Conservation (phyloP, 2,113 vertebrate genomes). For the Osmerus mordax region DNA sequence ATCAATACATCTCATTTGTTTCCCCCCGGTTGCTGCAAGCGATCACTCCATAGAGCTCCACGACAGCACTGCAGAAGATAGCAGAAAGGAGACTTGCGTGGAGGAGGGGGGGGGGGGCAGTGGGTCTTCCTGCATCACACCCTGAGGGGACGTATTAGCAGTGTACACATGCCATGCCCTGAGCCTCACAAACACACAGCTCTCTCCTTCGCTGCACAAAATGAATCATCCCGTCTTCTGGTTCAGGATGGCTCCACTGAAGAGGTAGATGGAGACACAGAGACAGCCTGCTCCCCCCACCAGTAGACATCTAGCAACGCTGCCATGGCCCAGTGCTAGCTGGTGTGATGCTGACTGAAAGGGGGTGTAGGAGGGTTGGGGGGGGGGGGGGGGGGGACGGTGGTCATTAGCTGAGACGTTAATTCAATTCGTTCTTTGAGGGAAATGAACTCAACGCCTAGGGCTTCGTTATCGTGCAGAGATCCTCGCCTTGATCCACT, state of each 20-base stretch:
- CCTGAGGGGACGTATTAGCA: neutral
- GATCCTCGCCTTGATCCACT: too few relatives aligned
- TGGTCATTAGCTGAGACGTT: too few relatives aligned
- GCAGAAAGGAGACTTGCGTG: conserved; percentile 7
- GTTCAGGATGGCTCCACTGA: conserved; percentile 11
- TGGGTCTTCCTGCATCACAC: neutral
- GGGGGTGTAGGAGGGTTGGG: neutral
- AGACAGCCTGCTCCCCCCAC: too few relatives aligned
- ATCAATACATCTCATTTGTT: conserved; percentile 54
- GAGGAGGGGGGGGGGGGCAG: neutral
- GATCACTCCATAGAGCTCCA: conserved; percentile 16
- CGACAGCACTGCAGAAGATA: conserved; percentile 28
- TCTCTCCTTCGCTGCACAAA: conserved; percentile 30
- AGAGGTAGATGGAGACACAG: conserved; percentile 10
- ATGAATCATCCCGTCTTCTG: conserved; percentile 37
- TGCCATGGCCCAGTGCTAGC: too few relatives aligned
- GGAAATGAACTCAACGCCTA: too few relatives aligned
- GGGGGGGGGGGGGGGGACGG: neutral
- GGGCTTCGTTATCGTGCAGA: too few relatives aligned
- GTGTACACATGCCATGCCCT: conserved; percentile 15
- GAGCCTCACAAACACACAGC: conserved; percentile 16
- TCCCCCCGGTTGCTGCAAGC: conserved; percentile 29
- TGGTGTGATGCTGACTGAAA: too few relatives aligned
- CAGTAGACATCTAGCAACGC: too few relatives aligned
- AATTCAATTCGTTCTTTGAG: too few relatives aligned